These are phyloP conservation scores for Thereva unica DNA, from an alignment of 2,888 invertebrate species.

Conservation along the genomic window DNA sequence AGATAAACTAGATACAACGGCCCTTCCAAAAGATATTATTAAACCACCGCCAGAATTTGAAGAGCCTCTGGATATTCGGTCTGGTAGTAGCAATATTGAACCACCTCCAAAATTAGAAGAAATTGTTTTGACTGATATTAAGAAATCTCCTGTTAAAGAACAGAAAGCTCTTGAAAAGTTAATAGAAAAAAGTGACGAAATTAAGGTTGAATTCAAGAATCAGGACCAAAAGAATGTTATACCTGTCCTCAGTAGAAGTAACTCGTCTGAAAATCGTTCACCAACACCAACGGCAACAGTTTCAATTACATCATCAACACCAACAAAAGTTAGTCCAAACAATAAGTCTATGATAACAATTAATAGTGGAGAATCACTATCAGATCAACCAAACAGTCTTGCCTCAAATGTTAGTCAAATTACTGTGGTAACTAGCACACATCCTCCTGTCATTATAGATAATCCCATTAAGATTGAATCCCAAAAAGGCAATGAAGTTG, in stretches of 20 bases:
- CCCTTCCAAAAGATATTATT: constrained; percentile 41
- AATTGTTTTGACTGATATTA: constrained; percentile 24
- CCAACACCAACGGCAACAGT: constrained; percentile 43
- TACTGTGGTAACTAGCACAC: constrained; percentile 79
- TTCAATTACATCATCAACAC: constrained; percentile 37
- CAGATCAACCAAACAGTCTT: constrained; percentile 72
- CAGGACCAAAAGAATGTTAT: constrained; percentile 44
- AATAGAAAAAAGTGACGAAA: constrained; percentile 40
- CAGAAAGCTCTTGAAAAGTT: constrained; percentile 17
- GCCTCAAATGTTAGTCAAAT: constrained; percentile 74
- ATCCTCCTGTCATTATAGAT: constrained; percentile 77
- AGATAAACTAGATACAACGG: constrained; percentile 33
- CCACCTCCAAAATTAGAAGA: constrained; percentile 26
- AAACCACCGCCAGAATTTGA: constrained; percentile 47
- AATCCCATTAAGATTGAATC: constrained; percentile 57
- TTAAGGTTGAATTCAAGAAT: constrained; percentile 44
- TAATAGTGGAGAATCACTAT: constrained; percentile 55
- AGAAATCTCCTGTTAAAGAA: constrained; percentile 24
- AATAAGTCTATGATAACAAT: constrained; percentile 46
- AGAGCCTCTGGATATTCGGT: constrained; percentile 35
- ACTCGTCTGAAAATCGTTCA: constrained; percentile 44
- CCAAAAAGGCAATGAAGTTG: constrained; percentile 65
- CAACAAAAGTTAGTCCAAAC: constrained; percentile 38
- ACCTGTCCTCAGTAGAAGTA: constrained; percentile 48
- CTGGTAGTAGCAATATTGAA: neutral